These are phyloP conservation scores for Ceyx margarethae DNA, from an alignment of 2,113 vertebrate species.

Conservation along the genomic window DNA sequence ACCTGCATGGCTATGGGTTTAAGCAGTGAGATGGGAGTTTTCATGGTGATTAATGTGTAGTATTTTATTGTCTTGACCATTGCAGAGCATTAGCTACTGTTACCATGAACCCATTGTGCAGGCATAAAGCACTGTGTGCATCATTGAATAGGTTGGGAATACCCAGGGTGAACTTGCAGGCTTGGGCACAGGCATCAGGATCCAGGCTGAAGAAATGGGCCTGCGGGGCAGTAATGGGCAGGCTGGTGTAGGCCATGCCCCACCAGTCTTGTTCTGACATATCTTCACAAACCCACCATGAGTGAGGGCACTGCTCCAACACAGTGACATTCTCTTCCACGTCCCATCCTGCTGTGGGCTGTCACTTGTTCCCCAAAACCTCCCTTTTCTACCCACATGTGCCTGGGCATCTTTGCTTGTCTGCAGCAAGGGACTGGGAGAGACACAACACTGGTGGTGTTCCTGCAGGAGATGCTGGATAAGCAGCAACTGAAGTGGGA, in stretches of 20 bases:
- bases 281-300: not conserved
- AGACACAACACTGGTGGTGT: not conserved
- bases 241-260: not conserved
- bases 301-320: not conserved
- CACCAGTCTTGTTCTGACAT: not conserved
- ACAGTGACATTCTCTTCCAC: not conserved
- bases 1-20: not conserved
- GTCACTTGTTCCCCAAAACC: not conserved
- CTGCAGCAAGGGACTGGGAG: not conserved
- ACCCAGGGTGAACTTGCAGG: not conserved
- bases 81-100: accelerated
- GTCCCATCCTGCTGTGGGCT: accelerated
- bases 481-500: not conserved
- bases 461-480: not conserved
- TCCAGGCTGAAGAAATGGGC: not conserved
- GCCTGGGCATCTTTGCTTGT: not conserved
- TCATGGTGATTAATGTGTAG: not conserved
- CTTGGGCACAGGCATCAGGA: not conserved
- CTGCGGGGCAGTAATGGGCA: not conserved
- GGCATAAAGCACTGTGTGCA: accelerated
- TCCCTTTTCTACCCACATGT: not conserved
- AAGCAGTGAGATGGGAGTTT: not conserved
- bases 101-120: accelerated
- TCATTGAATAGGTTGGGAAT: not conserved
- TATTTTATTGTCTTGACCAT: not conserved